Evolutionary conservation across 2,797 vertebrate genomes (phyloP).

Genomic region (Uromys caudimaculatus): DNA sequence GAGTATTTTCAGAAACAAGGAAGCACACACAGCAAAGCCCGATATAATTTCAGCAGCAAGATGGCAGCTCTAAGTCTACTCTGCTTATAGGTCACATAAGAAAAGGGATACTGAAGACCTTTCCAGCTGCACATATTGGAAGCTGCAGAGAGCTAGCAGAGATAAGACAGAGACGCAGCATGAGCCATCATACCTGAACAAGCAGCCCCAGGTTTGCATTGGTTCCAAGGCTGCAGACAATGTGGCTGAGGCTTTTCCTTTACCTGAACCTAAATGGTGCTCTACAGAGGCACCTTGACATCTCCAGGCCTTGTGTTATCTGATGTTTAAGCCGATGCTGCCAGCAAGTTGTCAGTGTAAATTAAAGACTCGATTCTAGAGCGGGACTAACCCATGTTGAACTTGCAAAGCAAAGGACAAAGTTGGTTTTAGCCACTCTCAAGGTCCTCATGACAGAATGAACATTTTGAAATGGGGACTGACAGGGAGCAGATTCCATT

Average conservation of each 20-base stretch:
- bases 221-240: neutral
- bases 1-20: neutral
- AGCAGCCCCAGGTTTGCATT: neutral
- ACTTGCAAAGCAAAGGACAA: neutral
- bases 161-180: neutral
- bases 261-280: neutral
- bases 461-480: neutral
- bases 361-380: neutral
- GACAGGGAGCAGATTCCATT: neutral
- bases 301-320: neutral
- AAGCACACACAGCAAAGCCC: too few species aligned
- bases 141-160: neutral
- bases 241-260: neutral
- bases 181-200: neutral
- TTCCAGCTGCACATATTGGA: neutral
- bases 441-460: neutral
- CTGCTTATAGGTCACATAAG: neutral
- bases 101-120: rapidly evolving
- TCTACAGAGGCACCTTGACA: neutral
- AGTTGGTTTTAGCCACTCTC: neutral
- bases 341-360: neutral
- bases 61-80: neutral
- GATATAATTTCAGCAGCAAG: neutral
- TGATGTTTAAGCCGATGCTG: neutral
- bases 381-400: neutral